Evolutionary conservation across 2,888 invertebrate species (phyloP).

Genomic region (Perizoma affinitatum): DNA sequence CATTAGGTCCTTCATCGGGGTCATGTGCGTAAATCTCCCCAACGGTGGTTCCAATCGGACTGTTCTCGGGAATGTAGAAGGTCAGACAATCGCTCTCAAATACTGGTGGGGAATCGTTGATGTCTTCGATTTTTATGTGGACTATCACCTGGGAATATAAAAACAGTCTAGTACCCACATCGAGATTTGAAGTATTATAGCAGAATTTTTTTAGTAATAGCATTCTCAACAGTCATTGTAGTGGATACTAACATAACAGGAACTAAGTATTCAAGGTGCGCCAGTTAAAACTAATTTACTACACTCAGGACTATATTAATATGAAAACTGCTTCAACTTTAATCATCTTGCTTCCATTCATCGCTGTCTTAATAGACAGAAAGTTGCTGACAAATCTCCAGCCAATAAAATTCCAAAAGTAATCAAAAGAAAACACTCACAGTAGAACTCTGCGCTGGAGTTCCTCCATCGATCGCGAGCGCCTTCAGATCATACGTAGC

Average conservation of each 20-base stretch:
- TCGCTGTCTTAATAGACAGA: no score
- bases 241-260: no score
- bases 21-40: conserved; percentile 95
- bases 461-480: conserved; percentile 95
- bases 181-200: no score
- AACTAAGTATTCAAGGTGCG: no score
- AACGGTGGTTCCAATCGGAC: conserved; percentile 97
- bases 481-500: conserved; percentile 94
- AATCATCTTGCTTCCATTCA: no score
- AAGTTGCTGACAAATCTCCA: no score
- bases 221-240: no score
- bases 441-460: conserved; percentile 88
- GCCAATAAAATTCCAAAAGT: no score
- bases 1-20: conserved; percentile 96
- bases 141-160: conserved; percentile 84
- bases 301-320: no score
- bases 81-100: conserved; percentile 95
- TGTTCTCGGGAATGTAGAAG: conserved; percentile 96
- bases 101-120: conserved; percentile 95
- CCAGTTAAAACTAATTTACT: no score
- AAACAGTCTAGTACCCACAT: neutral
- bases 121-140: conserved; percentile 92
- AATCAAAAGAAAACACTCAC: conserved; percentile 49
- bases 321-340: no score
- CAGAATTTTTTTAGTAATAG: no score